Evolutionary conservation across 2,797 vertebrate species (phyloP).

Genomic region (Gymnocypris eckloni): DNA sequence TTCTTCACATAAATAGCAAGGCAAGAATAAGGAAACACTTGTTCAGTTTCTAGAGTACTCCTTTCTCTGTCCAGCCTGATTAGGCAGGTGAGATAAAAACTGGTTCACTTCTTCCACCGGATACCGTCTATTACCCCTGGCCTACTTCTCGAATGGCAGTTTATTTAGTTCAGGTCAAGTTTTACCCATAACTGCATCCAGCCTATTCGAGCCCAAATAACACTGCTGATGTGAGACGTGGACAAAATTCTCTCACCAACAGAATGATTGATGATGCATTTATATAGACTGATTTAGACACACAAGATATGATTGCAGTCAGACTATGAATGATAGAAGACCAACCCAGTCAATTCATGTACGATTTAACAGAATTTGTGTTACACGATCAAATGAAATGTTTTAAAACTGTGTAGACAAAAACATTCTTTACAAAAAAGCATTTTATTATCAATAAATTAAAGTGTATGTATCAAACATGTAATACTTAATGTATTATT

Average conservation of each 20-base stretch:
- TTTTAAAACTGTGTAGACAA: not conserved
- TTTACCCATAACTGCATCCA: slow-evolving; percentile 62
- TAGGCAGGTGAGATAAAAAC: slow-evolving; percentile 2
- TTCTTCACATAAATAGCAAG: not conserved
- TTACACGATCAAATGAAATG: not conserved
- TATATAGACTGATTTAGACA: not conserved
- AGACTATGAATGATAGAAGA: not conserved
- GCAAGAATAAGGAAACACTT: not conserved
- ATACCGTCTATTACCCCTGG: slow-evolving; percentile 57
- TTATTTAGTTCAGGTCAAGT: slow-evolving; percentile 67
- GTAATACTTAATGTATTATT: not conserved
- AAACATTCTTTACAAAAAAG: not conserved
- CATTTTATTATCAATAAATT: not conserved
- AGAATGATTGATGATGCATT: no score
- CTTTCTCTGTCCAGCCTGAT: no score
- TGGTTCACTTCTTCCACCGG: slow-evolving; percentile 55
- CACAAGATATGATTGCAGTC: slow-evolving; percentile 2
- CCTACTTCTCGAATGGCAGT: slow-evolving; percentile 64
- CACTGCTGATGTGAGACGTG: slow-evolving; percentile 51
- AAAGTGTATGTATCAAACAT: not conserved
- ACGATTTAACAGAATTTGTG: not conserved
- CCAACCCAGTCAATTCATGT: not conserved
- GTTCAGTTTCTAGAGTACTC: not conserved
- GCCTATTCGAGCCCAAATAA: slow-evolving; percentile 62
- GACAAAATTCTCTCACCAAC: slow-evolving; percentile 41